These are phyloP conservation scores for Zeuzera pyrina DNA, from an alignment of 2,888 invertebrate genomes.

Conservation along the genomic window DNA sequence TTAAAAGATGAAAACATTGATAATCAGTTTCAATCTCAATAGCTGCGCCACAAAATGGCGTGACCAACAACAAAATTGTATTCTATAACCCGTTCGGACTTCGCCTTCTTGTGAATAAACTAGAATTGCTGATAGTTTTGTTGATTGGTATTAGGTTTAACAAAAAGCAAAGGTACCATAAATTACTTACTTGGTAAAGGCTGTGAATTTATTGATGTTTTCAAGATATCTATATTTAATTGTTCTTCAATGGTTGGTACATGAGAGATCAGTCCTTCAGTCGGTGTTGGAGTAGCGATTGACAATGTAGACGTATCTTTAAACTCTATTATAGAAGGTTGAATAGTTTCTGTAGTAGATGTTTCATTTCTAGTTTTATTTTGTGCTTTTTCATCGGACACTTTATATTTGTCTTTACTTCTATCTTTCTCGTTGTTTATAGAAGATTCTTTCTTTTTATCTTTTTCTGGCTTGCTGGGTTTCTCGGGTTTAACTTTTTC, in stretches of 20 bases:
- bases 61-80: no score
- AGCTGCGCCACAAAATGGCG: no score
- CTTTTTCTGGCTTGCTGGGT: constrained; percentile 34
- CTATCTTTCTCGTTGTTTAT: constrained; percentile 38
- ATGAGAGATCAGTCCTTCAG: constrained; percentile 38
- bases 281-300: constrained; percentile 44
- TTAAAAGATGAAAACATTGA: no score
- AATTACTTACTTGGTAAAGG: constrained; percentile 47
- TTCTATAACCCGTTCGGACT: no score
- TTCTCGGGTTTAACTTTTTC: constrained; percentile 21
- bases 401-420: constrained; percentile 32
- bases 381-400: constrained; percentile 32
- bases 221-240: constrained; percentile 17
- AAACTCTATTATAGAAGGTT: constrained; percentile 40
- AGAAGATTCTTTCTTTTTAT: constrained; percentile 49
- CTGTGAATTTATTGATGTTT: constrained; percentile 43
- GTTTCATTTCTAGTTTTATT: constrained; percentile 37
- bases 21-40: no score
- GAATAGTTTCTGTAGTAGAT: constrained; percentile 34
- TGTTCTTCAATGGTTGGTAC: constrained; percentile 25
- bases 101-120: no score
- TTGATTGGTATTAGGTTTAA: no score
- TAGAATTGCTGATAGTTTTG: no score
- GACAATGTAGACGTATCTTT: constrained; percentile 20
- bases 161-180: no score